Base-by-base conservation (phyloP, 2,113 vertebrate genomes). In the Sprattus sprattus region DNA sequence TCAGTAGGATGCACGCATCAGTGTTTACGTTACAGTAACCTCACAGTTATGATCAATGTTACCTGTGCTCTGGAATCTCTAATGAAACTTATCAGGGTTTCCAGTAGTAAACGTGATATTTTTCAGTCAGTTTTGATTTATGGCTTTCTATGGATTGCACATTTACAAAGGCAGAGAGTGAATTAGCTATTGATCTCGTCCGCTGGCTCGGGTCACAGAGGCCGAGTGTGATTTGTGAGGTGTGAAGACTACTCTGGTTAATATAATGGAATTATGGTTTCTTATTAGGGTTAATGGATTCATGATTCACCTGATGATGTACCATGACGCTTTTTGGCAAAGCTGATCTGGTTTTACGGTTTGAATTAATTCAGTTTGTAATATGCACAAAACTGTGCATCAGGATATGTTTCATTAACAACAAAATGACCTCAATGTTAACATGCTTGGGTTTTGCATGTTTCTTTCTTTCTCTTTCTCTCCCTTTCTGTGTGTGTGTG, bases 171-270 rank as follows among this genome's bases (percentile, higher is more conserved):
- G 84, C 88, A 86, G 83, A 82, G 84, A 89, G 89, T 89, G 89
- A 89, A 89, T 89, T 89, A 89, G 67, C 89, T 89, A 89, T 89
- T 86, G 89, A 89, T 88, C 87, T 8, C 32, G 32, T 16, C n/a
- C 18, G n/a, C 28, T 83, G 22, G 75, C 7, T 71, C 54, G 81
- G 83, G 85, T 88, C 89, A 83, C 45, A 57, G 81, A 75, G 71
- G 81, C 81, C 78, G 45, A 49, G 20, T 45, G 54, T 85, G 86
- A 84, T 88, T 88, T 88, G 86, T 82, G 85, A 54, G 82, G 83
- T 88, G 85, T 86, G 83, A 86, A 47, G 85, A 81, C 64, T 50
- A 25, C 52, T 45, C 88, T 83, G 83, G 52, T 89, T 81, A 83
- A 86, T 88, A 47, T 82, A 81, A 89, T 81, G 54, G n/a, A 87